Base-by-base conservation (phyloP, 64 coral and sea anemone genomes). In the Montipora efflorescens region DNA sequence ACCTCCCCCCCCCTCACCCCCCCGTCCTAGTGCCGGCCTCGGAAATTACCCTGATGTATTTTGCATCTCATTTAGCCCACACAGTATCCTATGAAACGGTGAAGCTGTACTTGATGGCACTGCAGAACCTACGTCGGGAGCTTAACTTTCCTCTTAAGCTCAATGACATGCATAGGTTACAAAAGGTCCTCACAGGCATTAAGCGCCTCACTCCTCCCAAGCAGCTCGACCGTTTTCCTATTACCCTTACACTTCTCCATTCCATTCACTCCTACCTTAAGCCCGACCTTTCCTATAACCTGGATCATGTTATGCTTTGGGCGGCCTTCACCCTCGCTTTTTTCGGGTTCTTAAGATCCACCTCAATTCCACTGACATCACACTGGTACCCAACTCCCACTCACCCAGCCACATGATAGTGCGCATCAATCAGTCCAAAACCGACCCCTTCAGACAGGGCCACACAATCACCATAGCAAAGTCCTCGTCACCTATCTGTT, bases 261-360 rank as follows among this genome's bases (percentile, higher is more conserved):
- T 43, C 87, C 19, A 79, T 93, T 18, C 45, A 64, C 47, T 77
- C 22, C 8, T 73, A 87, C 44, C 19, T 93, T 5, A 73, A 81
- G 16, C 78, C 87, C 11, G 45, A 6, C 10, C 9, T 49, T 5
- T 90, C 87, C 7, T 1, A 28, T 0, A 66, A 83, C 58, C 85
- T 77, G 45, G 72, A 86, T 22, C 90, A 87, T 66, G 7, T 94
- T 5, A 90, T 94, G 87, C 59, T 94, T 3, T 94, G 93, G 93
- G 69, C 93, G 4, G 80, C 93, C 13, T 90, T 90, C 87, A 94
- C 50, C 1, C 14, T 91, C 12, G 93, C 88, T 6, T 91, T 95
- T 43, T 91, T 95, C 19, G 93, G 88, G 70, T 95, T 95, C 18
- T 1, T 94, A 0, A 51, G 81, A 3, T 47, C 14, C 73, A 71